Evolutionary conservation across 2,888 invertebrate species (phyloP), one percentile per base, ranked within the genome.

Genomic region (Drosophila borborema): DNA sequence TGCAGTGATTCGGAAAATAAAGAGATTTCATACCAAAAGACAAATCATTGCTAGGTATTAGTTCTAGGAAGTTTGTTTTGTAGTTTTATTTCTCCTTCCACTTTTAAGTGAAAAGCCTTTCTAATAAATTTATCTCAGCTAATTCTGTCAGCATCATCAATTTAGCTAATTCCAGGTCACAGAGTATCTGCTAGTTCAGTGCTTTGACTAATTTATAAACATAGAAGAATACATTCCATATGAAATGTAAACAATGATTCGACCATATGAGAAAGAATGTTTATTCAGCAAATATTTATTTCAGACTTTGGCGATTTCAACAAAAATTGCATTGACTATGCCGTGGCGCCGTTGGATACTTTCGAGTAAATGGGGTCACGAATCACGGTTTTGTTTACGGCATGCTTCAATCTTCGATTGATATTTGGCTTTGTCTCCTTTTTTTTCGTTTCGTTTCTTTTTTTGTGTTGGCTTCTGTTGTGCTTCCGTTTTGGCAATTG

Each of bases 401-500:
- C 41, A 18, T 66, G 12, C 54, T 75, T 65, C 62, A 51, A 53
- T 63, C 46, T 46, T 54, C 58, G 43, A 31, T 36, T 54, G 54
- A 38, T 54, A 36, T 54, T 54, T 40, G 54, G 38, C 23, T 38
- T 54, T 54, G 38, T 54, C 54, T 38, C 34, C 53, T 2, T 18
- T 16, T 53, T 23, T 36, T 20, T 23, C 2, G 38, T 18, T 34
- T 41, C 8, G 16, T 20, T 8, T 51, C 36, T 48, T 28, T 34
- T n/a, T 4, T 41, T 40, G 64, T 43, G 31, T 69, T 68, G 49
- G 49, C 64, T 40, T 65, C 63, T 66, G 63, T 58, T 66, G 41
- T 64, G 53, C 60, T 71, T 80, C 72, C 77, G 76, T 64, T 70
- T 73, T 81, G 77, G 77, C 81, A 64, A 77, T 72, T 70, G 81